Evolutionary conservation across 1,140 invertebrate genomes (phyloP).

Genomic region (Leptinotarsa texana): DNA sequence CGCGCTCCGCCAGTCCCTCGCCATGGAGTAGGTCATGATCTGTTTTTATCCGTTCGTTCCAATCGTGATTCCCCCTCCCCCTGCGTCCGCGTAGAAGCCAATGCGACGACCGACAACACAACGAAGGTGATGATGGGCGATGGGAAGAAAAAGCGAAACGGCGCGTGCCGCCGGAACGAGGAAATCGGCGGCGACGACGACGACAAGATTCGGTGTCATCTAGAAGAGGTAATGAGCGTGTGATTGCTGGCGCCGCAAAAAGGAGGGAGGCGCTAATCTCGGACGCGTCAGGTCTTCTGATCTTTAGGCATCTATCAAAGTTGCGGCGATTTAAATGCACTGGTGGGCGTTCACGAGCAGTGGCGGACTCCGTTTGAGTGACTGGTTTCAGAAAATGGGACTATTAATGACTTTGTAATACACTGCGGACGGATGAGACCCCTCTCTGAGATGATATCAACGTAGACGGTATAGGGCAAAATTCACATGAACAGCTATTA

Average conservation of each 20-base stretch:
- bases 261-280: not conserved
- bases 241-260: not conserved
- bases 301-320: not conserved
- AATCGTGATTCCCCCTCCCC: not conserved
- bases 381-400: too few species aligned
- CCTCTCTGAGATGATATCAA: too few species aligned
- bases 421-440: too few species aligned
- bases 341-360: not conserved
- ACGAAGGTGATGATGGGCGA: not conserved
- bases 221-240: not conserved
- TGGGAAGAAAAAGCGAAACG: constrained; percentile 5
- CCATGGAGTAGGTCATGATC: too few species aligned
- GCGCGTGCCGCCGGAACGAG: not conserved
- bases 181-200: not conserved
- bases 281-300: not conserved
- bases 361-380: not conserved
- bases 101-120: not conserved
- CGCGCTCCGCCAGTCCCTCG: too few species aligned
- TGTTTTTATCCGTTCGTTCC: too few species aligned
- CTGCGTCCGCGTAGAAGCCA: constrained; percentile 1
- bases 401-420: too few species aligned
- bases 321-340: not conserved
- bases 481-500: too few species aligned
- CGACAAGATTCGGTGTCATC: not conserved
- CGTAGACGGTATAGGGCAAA: too few species aligned